phyloP scores from a whole-genome alignment of 2,113 vertebrate species.

The Andinoacara biseriatus region DNA sequence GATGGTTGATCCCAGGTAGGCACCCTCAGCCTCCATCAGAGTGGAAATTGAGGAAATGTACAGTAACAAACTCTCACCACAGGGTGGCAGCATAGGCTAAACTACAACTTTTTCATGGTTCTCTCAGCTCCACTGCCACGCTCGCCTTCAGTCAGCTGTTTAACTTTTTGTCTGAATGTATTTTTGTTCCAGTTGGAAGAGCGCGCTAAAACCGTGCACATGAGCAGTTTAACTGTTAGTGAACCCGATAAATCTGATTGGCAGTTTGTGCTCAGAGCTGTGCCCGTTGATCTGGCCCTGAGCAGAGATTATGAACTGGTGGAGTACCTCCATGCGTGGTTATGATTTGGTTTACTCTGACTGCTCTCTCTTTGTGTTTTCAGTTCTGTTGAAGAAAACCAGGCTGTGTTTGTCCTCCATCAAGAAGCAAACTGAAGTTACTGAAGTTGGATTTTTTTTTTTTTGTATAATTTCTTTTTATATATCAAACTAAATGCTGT shows the following conservation, averaged over 20 bases:
- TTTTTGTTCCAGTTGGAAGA: neutral
- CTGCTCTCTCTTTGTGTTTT: conserved; percentile 7
- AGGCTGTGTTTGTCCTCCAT: neutral
- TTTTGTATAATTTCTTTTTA: conserved; percentile 55
- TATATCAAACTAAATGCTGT: conserved; percentile 63
- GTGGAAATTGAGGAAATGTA: neutral
- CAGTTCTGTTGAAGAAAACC: conserved; percentile 79
- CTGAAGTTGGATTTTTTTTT: conserved; percentile 36
- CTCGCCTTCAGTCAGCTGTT: too few relatives aligned
- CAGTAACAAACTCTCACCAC: conserved; percentile 17
- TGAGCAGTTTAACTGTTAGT: neutral
- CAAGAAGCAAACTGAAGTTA: conserved; percentile 38
- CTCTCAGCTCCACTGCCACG: neutral
- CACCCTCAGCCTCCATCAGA: neutral
- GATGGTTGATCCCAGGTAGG: neutral
- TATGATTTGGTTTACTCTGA: too few relatives aligned
- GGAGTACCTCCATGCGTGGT: too few relatives aligned
- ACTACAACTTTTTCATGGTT: neutral
- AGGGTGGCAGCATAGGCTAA: conserved; percentile 60
- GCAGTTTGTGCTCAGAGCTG: too few relatives aligned
- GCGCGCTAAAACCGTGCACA: too few relatives aligned
- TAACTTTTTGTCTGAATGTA: neutral
- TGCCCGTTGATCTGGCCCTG: too few relatives aligned
- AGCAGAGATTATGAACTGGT: too few relatives aligned
- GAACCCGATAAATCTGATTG: too few relatives aligned